phyloP scores from a whole-genome alignment of 1,140 invertebrate species.

The Calosoma granatense region DNA sequence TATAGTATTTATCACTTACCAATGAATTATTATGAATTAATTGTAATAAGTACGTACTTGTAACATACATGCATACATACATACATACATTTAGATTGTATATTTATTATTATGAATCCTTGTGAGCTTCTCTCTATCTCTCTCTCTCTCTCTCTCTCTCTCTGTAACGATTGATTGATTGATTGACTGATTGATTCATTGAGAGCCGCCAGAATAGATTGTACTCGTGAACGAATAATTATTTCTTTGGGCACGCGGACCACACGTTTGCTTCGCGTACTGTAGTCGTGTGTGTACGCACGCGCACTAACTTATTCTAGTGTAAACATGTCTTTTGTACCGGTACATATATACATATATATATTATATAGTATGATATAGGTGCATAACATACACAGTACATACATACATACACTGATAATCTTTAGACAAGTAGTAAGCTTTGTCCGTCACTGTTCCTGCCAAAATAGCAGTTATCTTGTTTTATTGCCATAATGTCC shows the following conservation, averaged over 20 bases:
- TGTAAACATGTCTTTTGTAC: not conserved
- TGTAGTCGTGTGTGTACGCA: not conserved
- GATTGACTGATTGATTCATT: too few relatives aligned
- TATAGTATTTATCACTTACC: too few relatives aligned
- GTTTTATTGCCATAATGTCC: conserved; percentile 7
- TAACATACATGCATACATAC: too few relatives aligned
- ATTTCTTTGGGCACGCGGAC: too few relatives aligned
- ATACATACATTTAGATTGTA: not conserved
- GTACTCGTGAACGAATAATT: too few relatives aligned
- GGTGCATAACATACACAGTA: not conserved
- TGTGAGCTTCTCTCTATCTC: not conserved
- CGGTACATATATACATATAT: too few relatives aligned
- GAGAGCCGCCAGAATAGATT: too few relatives aligned
- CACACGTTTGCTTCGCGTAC: not conserved
- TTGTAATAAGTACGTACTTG: not conserved
- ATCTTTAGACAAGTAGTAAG: conserved; percentile 15
- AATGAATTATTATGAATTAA: not conserved
- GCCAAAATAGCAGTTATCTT: conserved; percentile 23
- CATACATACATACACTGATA: too few relatives aligned
- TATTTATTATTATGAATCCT: not conserved
- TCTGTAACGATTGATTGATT: too few relatives aligned
- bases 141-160: too few relatives aligned
- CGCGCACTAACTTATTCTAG: not conserved
- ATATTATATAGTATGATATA: not conserved
- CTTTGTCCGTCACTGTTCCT: conserved; percentile 35